A percentile compares a stretch with the other conserved stretches of the same genome.
Conservation (phyloP, 2,888 invertebrate genomes). For the Taphrorychus bicolor region DNA sequence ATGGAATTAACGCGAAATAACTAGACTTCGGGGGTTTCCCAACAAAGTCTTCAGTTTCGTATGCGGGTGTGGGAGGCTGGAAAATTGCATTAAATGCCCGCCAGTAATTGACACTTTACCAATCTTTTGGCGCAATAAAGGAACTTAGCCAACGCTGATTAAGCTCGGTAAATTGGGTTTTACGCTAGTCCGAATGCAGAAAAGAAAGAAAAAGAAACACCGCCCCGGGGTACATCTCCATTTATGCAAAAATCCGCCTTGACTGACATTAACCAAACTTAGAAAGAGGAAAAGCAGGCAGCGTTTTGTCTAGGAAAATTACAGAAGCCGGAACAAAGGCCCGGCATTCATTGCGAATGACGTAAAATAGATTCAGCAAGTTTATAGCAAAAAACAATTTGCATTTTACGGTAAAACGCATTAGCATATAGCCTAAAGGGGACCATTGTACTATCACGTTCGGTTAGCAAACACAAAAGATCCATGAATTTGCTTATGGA, state of each 20-base stretch:
- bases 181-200: no score
- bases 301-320: neutral
- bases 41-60: neutral
- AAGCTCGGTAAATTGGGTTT: neutral
- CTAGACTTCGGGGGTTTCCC: neutral
- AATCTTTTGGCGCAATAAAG: neutral
- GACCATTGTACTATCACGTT: neutral
- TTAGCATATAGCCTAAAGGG: slow-evolving; percentile 22
- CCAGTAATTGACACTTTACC: neutral
- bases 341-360: neutral
- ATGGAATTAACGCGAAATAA: neutral
- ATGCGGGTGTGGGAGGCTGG: neutral
- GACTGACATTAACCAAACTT: no score
- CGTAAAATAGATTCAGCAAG: neutral
- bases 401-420: slow-evolving; percentile 24
- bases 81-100: neutral
- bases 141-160: neutral
- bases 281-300: no score
- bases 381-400: slow-evolving; percentile 5
- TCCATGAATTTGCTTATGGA: neutral
- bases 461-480: neutral
- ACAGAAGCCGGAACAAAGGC: neutral
- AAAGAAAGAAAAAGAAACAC: no score
- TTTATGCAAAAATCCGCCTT: no score
- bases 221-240: no score